phyloP scores from a whole-genome alignment of 2,113 vertebrate species.

The Gymnogyps californianus region DNA sequence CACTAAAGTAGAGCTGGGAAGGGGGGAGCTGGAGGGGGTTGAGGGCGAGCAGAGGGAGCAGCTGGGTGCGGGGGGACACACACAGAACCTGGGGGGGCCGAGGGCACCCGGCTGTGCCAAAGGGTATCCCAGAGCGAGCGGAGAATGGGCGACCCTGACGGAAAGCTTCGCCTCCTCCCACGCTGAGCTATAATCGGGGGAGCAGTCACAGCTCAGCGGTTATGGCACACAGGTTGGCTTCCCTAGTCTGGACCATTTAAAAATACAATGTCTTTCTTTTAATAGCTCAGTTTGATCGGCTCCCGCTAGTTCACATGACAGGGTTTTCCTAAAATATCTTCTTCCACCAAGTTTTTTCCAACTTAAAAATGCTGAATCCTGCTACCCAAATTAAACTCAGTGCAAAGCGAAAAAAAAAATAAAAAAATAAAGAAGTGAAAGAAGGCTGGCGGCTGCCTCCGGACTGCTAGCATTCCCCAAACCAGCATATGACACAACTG shows the following conservation, averaged over 20 bases:
- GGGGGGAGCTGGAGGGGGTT: not conserved
- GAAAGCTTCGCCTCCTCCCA: slow-evolving; percentile 67
- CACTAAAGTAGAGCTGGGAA: not conserved
- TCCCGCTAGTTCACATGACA: slow-evolving; percentile 69
- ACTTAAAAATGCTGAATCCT: slow-evolving; percentile 74
- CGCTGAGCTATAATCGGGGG: slow-evolving; percentile 43
- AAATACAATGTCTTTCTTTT: slow-evolving; percentile 76
- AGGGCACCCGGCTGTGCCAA: not conserved
- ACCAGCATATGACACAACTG: slow-evolving; percentile 71
- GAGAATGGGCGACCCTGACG: slow-evolving; percentile 46
- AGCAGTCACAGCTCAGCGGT: slow-evolving; percentile 55
- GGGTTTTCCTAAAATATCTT: slow-evolving; percentile 76
- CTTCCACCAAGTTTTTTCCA: slow-evolving; percentile 72
- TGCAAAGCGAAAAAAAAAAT: not conserved
- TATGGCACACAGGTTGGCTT: slow-evolving; percentile 65
- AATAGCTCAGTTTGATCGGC: slow-evolving; percentile 66
- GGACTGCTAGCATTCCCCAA: slow-evolving; percentile 72
- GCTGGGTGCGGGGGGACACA: not conserved
- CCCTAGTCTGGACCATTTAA: slow-evolving; percentile 58
- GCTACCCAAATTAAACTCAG: slow-evolving; percentile 69
- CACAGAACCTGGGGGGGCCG: not conserved
- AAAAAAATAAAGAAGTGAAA: slow-evolving; percentile 28
- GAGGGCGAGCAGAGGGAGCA: not conserved
- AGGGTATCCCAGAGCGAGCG: slow-evolving; percentile 50
- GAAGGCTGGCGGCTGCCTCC: slow-evolving; percentile 52